Evolutionary conservation across 2,888 invertebrate genomes (phyloP).

Genomic region (Serripes groenlandicus): DNA sequence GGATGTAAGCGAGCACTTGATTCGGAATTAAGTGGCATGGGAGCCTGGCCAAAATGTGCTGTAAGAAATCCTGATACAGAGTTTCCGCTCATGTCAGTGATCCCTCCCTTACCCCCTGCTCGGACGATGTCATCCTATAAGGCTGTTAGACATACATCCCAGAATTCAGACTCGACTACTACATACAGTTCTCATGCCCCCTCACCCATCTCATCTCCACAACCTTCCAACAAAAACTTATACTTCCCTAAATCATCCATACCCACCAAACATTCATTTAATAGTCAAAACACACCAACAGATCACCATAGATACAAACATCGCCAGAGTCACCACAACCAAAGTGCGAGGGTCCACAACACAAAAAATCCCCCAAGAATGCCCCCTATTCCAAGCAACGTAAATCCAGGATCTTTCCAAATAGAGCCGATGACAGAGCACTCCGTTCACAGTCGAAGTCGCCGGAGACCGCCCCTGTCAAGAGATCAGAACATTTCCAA

Average conservation of each 20-base stretch:
- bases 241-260: conserved; percentile 63
- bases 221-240: conserved; percentile 53
- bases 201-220: conserved; percentile 70
- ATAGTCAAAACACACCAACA: conserved; percentile 33
- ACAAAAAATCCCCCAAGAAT: conserved; percentile 64
- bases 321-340: conserved; percentile 32
- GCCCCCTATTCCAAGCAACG: conserved; percentile 61
- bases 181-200: conserved; percentile 69
- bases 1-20: conserved; percentile 66
- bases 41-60: conserved; percentile 96
- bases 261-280: conserved; percentile 49
- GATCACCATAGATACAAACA: conserved; percentile 39
- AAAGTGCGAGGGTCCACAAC: conserved; percentile 49
- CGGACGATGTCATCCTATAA: conserved; percentile 72
- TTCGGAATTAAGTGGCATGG: conserved; percentile 93
- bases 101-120: conserved; percentile 74
- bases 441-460: neutral
- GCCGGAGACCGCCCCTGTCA: conserved; percentile 4
- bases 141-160: conserved; percentile 76
- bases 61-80: conserved; percentile 64
- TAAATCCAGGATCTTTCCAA: conserved; percentile 49
- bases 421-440: conserved; percentile 14
- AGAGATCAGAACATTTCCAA: conserved; percentile 28
- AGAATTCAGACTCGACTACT: conserved; percentile 78
- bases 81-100: conserved; percentile 51